These are phyloP conservation scores for Malacosoma neustria DNA, from an alignment of 2,888 invertebrate species.

Conservation along the genomic window DNA sequence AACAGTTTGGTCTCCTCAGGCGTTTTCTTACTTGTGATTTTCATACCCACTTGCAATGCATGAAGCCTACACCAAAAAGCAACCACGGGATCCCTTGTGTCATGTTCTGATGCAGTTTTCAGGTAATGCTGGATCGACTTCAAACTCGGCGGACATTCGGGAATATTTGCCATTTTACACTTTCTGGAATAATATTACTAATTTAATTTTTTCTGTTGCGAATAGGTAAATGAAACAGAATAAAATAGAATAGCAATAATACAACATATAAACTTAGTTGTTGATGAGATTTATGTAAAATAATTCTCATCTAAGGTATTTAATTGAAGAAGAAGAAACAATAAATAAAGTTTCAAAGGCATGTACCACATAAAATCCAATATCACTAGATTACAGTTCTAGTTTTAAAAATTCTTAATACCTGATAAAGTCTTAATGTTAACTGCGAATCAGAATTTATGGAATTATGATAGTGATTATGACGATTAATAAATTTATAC, in stretches of 20 bases:
- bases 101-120: conserved; percentile 94
- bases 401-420: too few relatives aligned
- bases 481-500: too few relatives aligned
- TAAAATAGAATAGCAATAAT: too few relatives aligned
- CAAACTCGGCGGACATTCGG: conserved; percentile 84
- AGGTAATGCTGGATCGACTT: conserved; percentile 93
- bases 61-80: conserved; percentile 96
- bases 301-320: neutral
- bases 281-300: too few relatives aligned
- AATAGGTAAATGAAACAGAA: too few relatives aligned
- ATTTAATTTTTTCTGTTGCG: too few relatives aligned
- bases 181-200: too few relatives aligned
- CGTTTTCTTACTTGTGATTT: conserved; percentile 82
- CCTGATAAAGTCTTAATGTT: too few relatives aligned
- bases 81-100: conserved; percentile 89
- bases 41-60: conserved; percentile 91
- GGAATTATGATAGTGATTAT: too few relatives aligned
- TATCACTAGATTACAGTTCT: too few relatives aligned
- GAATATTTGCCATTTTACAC: conserved; percentile 45
- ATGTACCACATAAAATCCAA: conserved; percentile 19
- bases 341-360: conserved; percentile 8
- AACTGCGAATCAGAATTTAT: too few relatives aligned
- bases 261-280: too few relatives aligned
- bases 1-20: conserved; percentile 90
- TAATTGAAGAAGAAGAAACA: neutral